Percentiles rank a stretch among this genome's conserved stretches.
phyloP scores from a whole-genome alignment of 2,113 vertebrate species.

The Thryonomys swinderianus region DNA sequence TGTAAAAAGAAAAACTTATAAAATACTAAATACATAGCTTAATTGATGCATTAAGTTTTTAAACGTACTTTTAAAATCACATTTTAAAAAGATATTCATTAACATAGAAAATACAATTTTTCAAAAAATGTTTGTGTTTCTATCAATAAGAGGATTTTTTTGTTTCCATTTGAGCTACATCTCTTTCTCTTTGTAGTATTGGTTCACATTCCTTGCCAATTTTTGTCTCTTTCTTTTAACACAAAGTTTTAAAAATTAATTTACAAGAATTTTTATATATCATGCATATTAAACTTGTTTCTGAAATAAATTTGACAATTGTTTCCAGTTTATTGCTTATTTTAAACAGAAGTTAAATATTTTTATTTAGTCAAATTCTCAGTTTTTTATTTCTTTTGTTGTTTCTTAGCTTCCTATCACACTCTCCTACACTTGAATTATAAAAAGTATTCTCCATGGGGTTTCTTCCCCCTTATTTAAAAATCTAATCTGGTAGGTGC shows the following conservation, averaged over 20 bases:
- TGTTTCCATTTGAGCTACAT: neutral
- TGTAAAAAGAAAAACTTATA: neutral
- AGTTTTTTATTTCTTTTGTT: neutral
- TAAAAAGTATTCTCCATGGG: neutral
- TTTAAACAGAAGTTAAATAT: slow-evolving; percentile 15
- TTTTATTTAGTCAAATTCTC: slow-evolving; percentile 9
- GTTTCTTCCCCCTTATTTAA: neutral
- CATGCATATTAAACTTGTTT: neutral
- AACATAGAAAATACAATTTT: neutral
- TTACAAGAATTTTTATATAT: neutral
- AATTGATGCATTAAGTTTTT: neutral
- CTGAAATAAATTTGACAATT: neutral
- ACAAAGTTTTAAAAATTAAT: neutral
- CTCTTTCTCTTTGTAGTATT: neutral
- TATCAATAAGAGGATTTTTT: neutral
- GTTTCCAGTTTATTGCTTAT: neutral
- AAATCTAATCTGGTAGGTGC: slow-evolving; percentile 4
- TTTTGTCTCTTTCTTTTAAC: neutral
- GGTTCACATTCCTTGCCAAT: neutral
- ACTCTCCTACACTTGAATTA: neutral
- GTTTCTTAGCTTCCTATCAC: neutral
- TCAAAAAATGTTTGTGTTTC: neutral
- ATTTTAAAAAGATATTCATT: neutral
- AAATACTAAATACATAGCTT: neutral
- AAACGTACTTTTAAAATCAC: neutral